These are phyloP conservation scores for Turnix velox DNA, from an alignment of 2,113 vertebrate genomes.

Conservation along the genomic window DNA sequence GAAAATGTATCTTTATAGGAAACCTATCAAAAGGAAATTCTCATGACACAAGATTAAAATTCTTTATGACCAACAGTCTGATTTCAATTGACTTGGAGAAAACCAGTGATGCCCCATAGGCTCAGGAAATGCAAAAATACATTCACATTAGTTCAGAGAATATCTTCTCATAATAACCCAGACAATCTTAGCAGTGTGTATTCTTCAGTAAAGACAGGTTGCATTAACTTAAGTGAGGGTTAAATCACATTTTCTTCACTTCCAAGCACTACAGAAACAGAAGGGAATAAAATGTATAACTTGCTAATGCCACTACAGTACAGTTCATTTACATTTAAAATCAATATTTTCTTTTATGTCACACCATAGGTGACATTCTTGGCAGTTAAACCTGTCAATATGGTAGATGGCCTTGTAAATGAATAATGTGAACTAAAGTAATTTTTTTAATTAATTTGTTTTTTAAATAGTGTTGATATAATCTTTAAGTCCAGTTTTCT, in stretches of 20 bases:
- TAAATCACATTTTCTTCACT: not conserved
- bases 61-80: not conserved
- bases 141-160: not conserved
- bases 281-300: not conserved
- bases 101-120: not conserved
- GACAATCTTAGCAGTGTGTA: not conserved
- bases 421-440: not conserved
- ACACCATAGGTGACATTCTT: not conserved
- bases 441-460: not conserved
- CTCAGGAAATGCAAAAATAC: not conserved
- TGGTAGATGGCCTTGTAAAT: not conserved
- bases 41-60: not conserved
- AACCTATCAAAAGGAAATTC: not conserved
- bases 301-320: not conserved
- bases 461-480: not conserved
- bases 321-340: not conserved
- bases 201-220: not conserved
- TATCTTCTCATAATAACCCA: not conserved
- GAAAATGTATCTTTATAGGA: not conserved
- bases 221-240: not conserved
- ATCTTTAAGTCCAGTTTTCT: not conserved
- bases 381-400: not conserved
- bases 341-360: not conserved
- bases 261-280: not conserved
- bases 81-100: not conserved